Evolutionary conservation across 2,113 vertebrate genomes (phyloP).

Genomic region (Sardina pilchardus): DNA sequence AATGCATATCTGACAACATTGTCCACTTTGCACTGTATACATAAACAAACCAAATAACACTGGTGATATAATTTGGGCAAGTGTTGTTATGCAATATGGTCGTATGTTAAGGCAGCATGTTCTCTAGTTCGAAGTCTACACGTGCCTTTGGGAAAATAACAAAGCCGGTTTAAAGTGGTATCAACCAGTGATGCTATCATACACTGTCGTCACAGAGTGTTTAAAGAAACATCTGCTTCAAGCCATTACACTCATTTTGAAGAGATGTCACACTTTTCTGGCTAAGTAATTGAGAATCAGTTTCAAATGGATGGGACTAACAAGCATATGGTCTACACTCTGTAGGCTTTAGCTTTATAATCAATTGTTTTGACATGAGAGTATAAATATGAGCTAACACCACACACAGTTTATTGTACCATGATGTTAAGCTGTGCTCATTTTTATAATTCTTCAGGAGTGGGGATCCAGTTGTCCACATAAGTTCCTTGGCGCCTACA

Average conservation of each 20-base stretch:
- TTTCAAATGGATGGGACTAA: neutral
- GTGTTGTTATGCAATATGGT: neutral
- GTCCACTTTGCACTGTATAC: too few species aligned
- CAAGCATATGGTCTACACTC: neutral
- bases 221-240: neutral
- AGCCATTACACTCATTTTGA: neutral
- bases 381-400: neutral
- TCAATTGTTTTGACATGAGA: neutral
- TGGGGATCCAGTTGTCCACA: conserved; percentile 89
- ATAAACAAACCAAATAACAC: neutral
- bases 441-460: conserved; percentile 73
- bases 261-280: too few species aligned
- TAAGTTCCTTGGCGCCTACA: conserved; percentile 85
- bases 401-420: neutral
- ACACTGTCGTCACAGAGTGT: neutral
- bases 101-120: neutral
- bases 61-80: neutral
- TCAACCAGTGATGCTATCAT: neutral
- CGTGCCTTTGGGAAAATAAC: neutral
- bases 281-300: neutral
- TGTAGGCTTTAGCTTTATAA: neutral
- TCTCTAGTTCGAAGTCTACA: conserved; percentile 44
- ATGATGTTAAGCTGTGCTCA: neutral
- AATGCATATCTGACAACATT: too few species aligned
- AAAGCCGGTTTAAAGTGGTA: neutral